Evolutionary conservation across 2,888 invertebrate species (phyloP).

Genomic region (Hyalella azteca): DNA sequence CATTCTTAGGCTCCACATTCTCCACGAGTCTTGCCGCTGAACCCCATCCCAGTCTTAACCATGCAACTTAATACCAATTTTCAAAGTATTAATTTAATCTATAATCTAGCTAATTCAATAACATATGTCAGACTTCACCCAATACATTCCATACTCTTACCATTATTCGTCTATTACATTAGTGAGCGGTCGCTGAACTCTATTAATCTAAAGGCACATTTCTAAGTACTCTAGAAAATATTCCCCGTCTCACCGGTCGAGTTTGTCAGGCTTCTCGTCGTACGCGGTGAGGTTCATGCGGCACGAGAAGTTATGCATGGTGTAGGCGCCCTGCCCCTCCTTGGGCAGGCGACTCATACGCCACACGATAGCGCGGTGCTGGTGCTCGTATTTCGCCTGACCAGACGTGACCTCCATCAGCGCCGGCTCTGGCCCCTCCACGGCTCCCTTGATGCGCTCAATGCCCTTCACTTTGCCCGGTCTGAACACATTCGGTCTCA

Average conservation of each 20-base stretch:
- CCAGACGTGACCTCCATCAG: constrained; percentile 74
- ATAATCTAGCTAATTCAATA: too few species aligned
- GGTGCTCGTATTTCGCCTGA: constrained; percentile 95
- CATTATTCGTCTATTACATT: too few species aligned
- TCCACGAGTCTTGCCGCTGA: too few species aligned
- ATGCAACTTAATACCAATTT: too few species aligned
- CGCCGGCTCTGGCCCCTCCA: constrained; percentile 84
- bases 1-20: too few species aligned
- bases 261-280: constrained; percentile 93
- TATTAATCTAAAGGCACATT: too few species aligned
- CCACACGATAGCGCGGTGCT: constrained; percentile 97
- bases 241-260: constrained; percentile 70
- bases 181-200: too few species aligned
- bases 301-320: constrained; percentile 93
- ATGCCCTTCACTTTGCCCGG: constrained; percentile 93
- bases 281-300: constrained; percentile 94
- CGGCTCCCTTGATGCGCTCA: constrained; percentile 87
- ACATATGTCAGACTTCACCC: not conserved
- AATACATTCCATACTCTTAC: too few species aligned
- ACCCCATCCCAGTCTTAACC: too few species aligned
- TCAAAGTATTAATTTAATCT: too few species aligned
- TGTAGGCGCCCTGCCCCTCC: constrained; percentile 99
- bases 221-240: not conserved
- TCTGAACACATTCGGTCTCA: constrained; percentile 64
- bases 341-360: constrained; percentile 96